A percentile compares a stretch with the other conserved stretches of the same genome.
Evolutionary conservation across 1,140 invertebrate species (phyloP).

Genomic region (Adoxophyes honmai): DNA sequence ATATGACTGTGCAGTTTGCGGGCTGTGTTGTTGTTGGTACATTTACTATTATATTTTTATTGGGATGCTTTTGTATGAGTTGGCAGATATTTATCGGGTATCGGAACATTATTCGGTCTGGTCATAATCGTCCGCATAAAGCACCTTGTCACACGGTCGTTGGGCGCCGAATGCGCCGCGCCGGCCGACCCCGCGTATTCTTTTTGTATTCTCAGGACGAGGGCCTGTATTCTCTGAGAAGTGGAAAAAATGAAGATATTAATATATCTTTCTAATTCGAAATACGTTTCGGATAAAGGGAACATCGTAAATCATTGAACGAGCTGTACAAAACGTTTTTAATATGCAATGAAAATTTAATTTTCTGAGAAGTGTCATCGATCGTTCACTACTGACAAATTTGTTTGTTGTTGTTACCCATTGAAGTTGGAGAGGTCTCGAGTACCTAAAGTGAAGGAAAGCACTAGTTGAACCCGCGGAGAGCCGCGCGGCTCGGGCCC

Average conservation of each 20-base stretch:
- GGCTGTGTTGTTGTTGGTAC: conserved; percentile 62
- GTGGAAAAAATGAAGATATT: conserved; percentile 77
- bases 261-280: conserved; percentile 76
- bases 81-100: conserved; percentile 76
- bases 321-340: conserved; percentile 44
- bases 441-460: neutral
- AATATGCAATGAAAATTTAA: conserved; percentile 50
- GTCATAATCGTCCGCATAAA: conserved; percentile 74
- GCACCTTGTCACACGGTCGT: conserved; percentile 75
- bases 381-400: conserved; percentile 31
- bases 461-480: neutral
- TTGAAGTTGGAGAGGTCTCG: neutral
- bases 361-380: conserved; percentile 51
- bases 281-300: conserved; percentile 73
- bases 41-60: conserved; percentile 67
- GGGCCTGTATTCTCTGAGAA: conserved; percentile 68
- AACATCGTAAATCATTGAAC: conserved; percentile 46
- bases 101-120: conserved; percentile 74
- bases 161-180: conserved; percentile 63
- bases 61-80: conserved; percentile 60
- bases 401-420: neutral
- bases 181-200: conserved; percentile 55
- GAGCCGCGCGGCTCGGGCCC: conserved; percentile 15
- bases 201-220: conserved; percentile 66
- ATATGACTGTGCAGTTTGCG: conserved; percentile 72